Base-by-base conservation (phyloP, 1,140 invertebrate genomes). In the Cydia amplana region DNA sequence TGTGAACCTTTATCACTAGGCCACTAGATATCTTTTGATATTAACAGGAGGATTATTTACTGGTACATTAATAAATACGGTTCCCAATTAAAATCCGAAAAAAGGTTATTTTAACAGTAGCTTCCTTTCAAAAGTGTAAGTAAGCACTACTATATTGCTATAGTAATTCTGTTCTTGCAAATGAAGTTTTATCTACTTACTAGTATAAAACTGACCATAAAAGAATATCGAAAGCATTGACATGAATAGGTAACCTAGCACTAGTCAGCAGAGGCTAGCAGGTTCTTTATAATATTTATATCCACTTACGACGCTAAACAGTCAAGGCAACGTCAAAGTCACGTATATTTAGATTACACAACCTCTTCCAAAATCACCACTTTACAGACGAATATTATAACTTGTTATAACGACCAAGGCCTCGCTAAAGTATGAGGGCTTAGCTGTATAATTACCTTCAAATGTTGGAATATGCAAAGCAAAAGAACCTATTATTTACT, bases 331-430 rank as follows among this genome's bases (percentile, higher is more conserved):
- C 28, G 32, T 40, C 65, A 70, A 70, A 36, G 65, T 70, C 65
- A 36, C 28, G 28, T 67, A 67, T 70, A 28, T 67, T 67, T 67
- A 67, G 64, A 67, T 67, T 67, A 32, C 64, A 70, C 65, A 70
- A 70, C 32, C 9, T 0, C 55, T 43, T 36, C 32, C 36, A 70
- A 70, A 70, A 60, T 60, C 20, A 60, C 55, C 55, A 60, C 55
- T 60, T 20, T 23, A 23, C 55, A 23, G 20, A 60, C 55, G 55
- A 60, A 60, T 20, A 60, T 23, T 51, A 51, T 51, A n/a, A 60
- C 55, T 12, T 60, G 20, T 23, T 55, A 60, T 60, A 60, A 23
- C 20, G 55, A 23, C 18, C n/a, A 60, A 60, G 55, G 55, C 20
- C 16, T 20, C 20, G 55, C n/a, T 60, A 10, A 7, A 40, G 36